phyloP scores from a whole-genome alignment of 2,113 vertebrate genomes.

The Machaerirhynchus nigripectus region DNA sequence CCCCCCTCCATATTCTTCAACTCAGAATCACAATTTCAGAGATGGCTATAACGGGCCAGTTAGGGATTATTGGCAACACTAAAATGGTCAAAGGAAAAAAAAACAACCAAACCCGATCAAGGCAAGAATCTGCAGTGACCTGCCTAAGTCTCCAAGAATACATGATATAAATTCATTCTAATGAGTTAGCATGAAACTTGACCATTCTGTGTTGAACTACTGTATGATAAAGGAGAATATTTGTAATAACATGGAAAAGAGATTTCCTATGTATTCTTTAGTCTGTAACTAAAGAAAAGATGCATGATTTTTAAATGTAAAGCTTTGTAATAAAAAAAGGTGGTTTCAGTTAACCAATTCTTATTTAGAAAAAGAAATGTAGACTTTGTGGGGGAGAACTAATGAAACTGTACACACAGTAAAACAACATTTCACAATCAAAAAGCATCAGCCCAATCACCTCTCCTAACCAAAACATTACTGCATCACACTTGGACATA shows the following conservation, averaged over 20 bases:
- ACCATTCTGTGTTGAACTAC: neutral
- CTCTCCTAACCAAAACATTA: neutral
- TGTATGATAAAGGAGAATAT: neutral
- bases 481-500: neutral
- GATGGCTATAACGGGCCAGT: neutral
- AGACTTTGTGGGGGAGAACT: rapidly evolving
- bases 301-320: neutral
- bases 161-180: neutral
- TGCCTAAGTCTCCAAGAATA: neutral
- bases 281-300: neutral
- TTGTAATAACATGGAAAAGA: neutral
- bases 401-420: neutral
- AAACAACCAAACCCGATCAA: too few species aligned
- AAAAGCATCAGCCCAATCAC: neutral
- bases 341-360: neutral
- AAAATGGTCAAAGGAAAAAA: neutral
- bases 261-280: neutral
- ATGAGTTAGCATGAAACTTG: neutral
- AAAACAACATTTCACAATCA: neutral
- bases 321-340: neutral
- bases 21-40: neutral
- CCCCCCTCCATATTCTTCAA: neutral
- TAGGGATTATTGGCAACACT: neutral
- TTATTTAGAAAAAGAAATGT: neutral
- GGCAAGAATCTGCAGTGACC: neutral